Percentiles rank a stretch among this genome's conserved stretches.
These are phyloP conservation scores for Bufo bufo DNA, from an alignment of 2,113 vertebrate species.

Conservation along the genomic window DNA sequence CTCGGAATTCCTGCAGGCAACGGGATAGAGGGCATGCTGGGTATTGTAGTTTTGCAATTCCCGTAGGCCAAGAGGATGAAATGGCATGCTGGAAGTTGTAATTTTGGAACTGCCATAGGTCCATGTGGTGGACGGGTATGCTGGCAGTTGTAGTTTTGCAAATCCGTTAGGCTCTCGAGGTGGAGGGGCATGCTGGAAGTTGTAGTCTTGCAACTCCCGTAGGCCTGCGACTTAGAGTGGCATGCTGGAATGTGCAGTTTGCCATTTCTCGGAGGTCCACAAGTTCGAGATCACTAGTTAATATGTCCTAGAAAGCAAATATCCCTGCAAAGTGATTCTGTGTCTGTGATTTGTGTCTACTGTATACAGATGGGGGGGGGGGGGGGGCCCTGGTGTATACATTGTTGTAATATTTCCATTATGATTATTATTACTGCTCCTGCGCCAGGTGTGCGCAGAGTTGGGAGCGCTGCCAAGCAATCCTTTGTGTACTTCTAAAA, in stretches of 20 bases:
- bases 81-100: too few relatives aligned
- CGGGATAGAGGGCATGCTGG: too few relatives aligned
- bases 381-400: neutral
- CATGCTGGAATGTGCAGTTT: too few relatives aligned
- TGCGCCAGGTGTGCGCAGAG: constrained; percentile 30
- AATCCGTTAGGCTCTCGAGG: too few relatives aligned
- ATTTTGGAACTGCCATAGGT: too few relatives aligned
- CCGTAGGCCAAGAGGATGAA: too few relatives aligned
- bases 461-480: constrained; percentile 28
- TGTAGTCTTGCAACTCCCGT: neutral
- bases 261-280: neutral
- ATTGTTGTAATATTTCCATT: constrained; percentile 2
- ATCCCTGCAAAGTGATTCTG: neutral
- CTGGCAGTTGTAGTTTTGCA: too few relatives aligned
- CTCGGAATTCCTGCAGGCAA: too few relatives aligned
- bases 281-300: neutral
- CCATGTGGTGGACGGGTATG: too few relatives aligned
- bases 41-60: too few relatives aligned
- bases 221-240: too few relatives aligned
- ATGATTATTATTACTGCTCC: neutral
- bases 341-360: constrained; percentile 7
- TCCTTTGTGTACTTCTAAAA: neutral
- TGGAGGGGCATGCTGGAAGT: neutral
- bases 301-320: neutral
- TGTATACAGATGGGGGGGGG: neutral